Percentiles rank a stretch among this genome's conserved stretches.
These are phyloP conservation scores for Ridgeia piscesae DNA, from an alignment of 1,140 invertebrate genomes.

Conservation along the genomic window DNA sequence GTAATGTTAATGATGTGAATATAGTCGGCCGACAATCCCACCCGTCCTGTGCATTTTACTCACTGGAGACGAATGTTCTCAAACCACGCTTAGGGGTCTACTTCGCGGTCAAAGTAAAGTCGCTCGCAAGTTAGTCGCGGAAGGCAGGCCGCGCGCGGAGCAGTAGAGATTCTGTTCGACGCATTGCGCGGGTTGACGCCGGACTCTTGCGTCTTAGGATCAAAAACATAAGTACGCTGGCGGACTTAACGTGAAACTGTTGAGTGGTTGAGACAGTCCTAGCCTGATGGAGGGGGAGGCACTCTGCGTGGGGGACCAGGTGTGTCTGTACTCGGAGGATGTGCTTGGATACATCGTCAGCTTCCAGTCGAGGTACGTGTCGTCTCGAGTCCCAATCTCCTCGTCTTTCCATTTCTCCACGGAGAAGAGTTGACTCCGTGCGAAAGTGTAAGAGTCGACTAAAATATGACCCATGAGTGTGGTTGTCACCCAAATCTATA, in stretches of 20 bases:
- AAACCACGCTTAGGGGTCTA: not conserved
- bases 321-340: constrained; percentile 31
- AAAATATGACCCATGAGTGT: no score
- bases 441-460: no score
- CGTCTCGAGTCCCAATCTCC: not conserved
- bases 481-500: no score
- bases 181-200: no score
- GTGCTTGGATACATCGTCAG: constrained; percentile 26
- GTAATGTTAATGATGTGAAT: not conserved
- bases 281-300: constrained; percentile 20
- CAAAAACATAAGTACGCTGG: not conserved
- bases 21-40: not conserved
- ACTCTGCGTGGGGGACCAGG: constrained; percentile 29
- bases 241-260: not conserved
- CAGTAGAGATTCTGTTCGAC: no score
- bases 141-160: no score
- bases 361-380: constrained; percentile 28
- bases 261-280: not conserved
- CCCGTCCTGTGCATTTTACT: not conserved
- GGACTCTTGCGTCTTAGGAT: no score
- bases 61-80: not conserved
- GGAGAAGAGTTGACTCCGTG: no score
- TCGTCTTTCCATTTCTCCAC: no score
- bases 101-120: not conserved
- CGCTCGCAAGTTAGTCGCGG: not conserved